These are phyloP conservation scores for Meta bourneti DNA, from an alignment of 2,888 invertebrate species.

Conservation along the genomic window DNA sequence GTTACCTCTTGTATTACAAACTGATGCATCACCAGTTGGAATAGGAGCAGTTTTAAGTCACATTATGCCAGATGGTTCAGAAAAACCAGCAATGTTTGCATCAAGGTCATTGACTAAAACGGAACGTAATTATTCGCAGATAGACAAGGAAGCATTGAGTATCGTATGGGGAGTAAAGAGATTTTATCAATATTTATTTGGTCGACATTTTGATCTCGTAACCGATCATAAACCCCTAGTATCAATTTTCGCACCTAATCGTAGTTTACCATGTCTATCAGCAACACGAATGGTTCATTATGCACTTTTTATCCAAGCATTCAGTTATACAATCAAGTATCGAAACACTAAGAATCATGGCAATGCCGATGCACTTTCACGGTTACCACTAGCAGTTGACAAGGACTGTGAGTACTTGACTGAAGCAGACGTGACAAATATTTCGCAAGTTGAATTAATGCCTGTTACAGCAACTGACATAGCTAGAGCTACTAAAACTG, in stretches of 20 bases:
- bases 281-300: slow-evolving; percentile 79
- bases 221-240: slow-evolving; percentile 80
- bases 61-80: slow-evolving; percentile 79
- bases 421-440: slow-evolving; percentile 63
- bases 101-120: slow-evolving; percentile 79
- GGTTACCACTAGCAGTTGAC: slow-evolving; percentile 58
- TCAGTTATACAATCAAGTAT: slow-evolving; percentile 61
- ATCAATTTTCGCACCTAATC: slow-evolving; percentile 80
- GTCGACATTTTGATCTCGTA: slow-evolving; percentile 79
- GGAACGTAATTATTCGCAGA: slow-evolving; percentile 80
- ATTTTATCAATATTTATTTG: slow-evolving; percentile 79
- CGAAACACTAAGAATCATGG: slow-evolving; percentile 53
- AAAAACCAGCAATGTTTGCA: slow-evolving; percentile 81
- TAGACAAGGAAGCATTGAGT: slow-evolving; percentile 80
- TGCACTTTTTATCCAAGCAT: slow-evolving; percentile 40
- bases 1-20: slow-evolving; percentile 79
- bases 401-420: slow-evolving; percentile 62
- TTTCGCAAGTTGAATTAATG: slow-evolving; percentile 60
- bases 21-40: slow-evolving; percentile 80
- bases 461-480: slow-evolving; percentile 64
- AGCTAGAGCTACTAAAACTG: slow-evolving; percentile 62
- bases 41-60: slow-evolving; percentile 80
- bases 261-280: slow-evolving; percentile 79
- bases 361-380: slow-evolving; percentile 65
- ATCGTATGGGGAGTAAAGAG: slow-evolving; percentile 79